Percentiles rank a stretch among this genome's conserved stretches.
Evolutionary conservation across 2,888 invertebrate species (phyloP).

Genomic region (Byasa hedistus): DNA sequence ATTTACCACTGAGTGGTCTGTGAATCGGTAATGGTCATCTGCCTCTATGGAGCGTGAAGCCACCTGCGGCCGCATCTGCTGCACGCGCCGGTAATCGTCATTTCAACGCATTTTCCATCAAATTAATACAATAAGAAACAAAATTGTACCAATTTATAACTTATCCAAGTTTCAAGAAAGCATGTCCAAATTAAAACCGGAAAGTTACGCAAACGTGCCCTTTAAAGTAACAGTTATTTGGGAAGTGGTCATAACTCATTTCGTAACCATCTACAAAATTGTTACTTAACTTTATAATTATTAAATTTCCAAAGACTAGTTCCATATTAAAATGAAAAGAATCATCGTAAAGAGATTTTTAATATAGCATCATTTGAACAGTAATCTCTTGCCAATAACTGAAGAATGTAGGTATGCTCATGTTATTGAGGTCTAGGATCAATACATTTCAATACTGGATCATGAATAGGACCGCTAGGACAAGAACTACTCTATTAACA

Average conservation of each 20-base stretch:
- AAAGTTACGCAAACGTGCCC: constrained; percentile 8
- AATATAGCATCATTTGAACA: too few species aligned
- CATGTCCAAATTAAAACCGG: constrained; percentile 7
- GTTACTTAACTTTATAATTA: constrained; percentile 6
- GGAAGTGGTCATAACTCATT: background rate
- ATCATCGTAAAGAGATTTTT: too few species aligned
- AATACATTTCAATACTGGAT: background rate
- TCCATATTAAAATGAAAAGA: too few species aligned
- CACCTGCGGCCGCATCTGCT: constrained; percentile 69
- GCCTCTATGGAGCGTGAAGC: constrained; percentile 51
- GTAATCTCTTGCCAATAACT: too few species aligned
- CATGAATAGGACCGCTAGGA: background rate
- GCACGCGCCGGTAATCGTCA: constrained; percentile 55
- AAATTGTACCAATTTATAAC: constrained; percentile 12
- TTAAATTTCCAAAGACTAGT: background rate
- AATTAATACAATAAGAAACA: constrained; percentile 29
- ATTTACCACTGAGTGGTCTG: constrained; percentile 22
- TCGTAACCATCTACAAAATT: background rate
- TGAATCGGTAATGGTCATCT: constrained; percentile 24
- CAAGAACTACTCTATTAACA: background rate
- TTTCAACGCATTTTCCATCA: constrained; percentile 27
- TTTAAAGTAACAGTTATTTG: constrained; percentile 21
- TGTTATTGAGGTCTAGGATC: background rate
- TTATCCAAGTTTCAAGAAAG: constrained; percentile 15
- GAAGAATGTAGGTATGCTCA: too few species aligned